Evolutionary conservation across 1,140 invertebrate species (phyloP).

Genomic region (Mylabris phalerata): DNA sequence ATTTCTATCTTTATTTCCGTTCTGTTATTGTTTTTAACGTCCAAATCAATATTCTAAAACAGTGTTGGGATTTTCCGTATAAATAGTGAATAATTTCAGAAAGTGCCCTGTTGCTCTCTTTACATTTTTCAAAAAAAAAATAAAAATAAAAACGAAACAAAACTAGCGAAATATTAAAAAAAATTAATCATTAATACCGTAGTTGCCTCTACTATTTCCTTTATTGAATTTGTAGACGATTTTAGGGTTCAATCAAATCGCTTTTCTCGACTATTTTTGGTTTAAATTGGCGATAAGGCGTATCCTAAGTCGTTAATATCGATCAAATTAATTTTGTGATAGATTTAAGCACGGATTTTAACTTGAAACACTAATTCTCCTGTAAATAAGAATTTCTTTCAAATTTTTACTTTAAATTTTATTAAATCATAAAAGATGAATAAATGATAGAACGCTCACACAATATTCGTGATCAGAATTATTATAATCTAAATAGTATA

Average conservation of each 20-base stretch:
- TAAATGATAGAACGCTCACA: slow-evolving; percentile 18
- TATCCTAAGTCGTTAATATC: too few relatives aligned
- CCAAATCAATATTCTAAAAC: background rate
- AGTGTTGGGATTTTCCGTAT: too few relatives aligned
- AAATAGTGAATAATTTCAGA: background rate
- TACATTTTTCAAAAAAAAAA: slow-evolving; percentile 1
- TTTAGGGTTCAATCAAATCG: too few relatives aligned
- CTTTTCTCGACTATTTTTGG: background rate
- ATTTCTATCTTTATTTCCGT: too few relatives aligned
- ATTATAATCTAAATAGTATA: too few relatives aligned
- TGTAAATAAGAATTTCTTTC: slow-evolving; percentile 3
- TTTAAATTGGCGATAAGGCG: too few relatives aligned
- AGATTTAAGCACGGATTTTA: slow-evolving; percentile 16
- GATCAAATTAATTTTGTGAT: slow-evolving; percentile 15
- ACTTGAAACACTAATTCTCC: slow-evolving; percentile 1
- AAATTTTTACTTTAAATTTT: background rate
- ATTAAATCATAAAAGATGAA: too few relatives aligned
- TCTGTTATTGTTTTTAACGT: background rate
- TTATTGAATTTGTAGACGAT: slow-evolving; percentile 2
- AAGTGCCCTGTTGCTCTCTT: slow-evolving; percentile 8
- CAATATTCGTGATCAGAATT: slow-evolving; percentile 20
- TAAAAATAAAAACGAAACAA: too few relatives aligned
- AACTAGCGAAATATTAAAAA: too few relatives aligned
- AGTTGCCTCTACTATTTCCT: slow-evolving; percentile 15
- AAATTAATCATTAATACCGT: slow-evolving; percentile 7